Base-by-base conservation (phyloP, 2,797 vertebrate genomes). In the Morus bassanus region DNA sequence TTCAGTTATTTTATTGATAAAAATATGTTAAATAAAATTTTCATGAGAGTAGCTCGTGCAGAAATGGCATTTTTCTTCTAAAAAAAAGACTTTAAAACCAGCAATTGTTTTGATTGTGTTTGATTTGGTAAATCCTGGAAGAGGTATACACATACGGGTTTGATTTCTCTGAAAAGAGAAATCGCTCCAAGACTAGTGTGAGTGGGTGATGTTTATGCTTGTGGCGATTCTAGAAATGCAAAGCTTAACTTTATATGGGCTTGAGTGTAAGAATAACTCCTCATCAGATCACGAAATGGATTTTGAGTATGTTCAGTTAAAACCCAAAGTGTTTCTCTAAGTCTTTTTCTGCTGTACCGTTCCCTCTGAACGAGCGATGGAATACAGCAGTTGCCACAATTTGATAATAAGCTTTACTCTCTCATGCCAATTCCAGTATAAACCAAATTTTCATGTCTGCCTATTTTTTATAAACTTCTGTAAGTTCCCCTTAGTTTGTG, bases 11-110 rank as follows among this genome's bases (percentile, higher is more conserved):
- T 94, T 95, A 92, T 72, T 81, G 89, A 80, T 93, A 53, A 97
- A 95, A 83, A 89, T 87, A 85, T 46, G 41, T 96, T 95, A 96
- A 88, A 79, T 96, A 96, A 96, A 83, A 65, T 39, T 97, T 97
- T 91, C 80, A 95, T 91, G 56, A 95, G 78, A 72, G 75, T 92
- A 93, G 65, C 45, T 88, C 95, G 95, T 76, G 77, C 75, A 92
- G 80, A 97, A 93, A 93, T 39, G 61, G 88, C 79, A 67, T 95
- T 92, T 92, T 97, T 95, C 35, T 96, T 96, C 46, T 88, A 28
- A 79, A 70, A 64, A 64, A 61, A 30, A 75, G 39, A 35, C 9
- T 91, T 86, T n/a, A 57, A 85, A 76, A 68, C 80, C 81, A 93
- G 68, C 78, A 48, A 23, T 89, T 84, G 21, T 39, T 85, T 10